A percentile compares a stretch with the other conserved stretches of the same genome.
Conservation (phyloP, 2,888 invertebrate species). For the Carterocephalus palaemon region DNA sequence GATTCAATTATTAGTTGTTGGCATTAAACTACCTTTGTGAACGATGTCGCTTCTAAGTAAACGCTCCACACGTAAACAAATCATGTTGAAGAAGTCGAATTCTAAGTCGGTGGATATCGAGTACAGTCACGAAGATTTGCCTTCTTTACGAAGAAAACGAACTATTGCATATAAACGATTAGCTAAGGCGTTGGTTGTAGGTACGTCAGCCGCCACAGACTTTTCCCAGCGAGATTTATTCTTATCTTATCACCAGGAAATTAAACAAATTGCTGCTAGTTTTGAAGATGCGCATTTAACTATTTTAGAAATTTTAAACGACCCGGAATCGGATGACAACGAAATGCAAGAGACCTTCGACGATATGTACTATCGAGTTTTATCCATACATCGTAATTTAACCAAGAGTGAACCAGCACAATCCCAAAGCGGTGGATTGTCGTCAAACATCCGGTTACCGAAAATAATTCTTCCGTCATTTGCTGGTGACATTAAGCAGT, state of each 20-base stretch:
- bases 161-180: slow-evolving; percentile 21
- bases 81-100: not conserved
- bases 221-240: slow-evolving; percentile 10
- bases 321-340: not conserved
- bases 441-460: slow-evolving; percentile 9
- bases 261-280: slow-evolving; percentile 6
- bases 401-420: not conserved
- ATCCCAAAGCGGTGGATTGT: not conserved
- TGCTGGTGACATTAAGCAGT: slow-evolving; percentile 17
- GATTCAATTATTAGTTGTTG: too few species aligned
- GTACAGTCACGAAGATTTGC: slow-evolving; percentile 11
- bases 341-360: slow-evolving; percentile 3
- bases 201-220: not conserved
- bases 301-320: slow-evolving; percentile 12
- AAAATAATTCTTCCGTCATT: slow-evolving; percentile 22
- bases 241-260: slow-evolving; percentile 18
- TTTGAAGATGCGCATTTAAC: slow-evolving; percentile 18
- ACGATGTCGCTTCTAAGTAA: slow-evolving; percentile 1
- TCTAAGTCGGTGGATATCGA: slow-evolving; percentile 2
- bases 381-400: slow-evolving; percentile 2
- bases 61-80: not conserved
- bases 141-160: slow-evolving; percentile 20
- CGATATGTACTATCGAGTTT: slow-evolving; percentile 1
- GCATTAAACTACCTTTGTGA: too few species aligned
- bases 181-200: slow-evolving; percentile 20